phyloP scores from a whole-genome alignment of 35 echinoderm and acorn worm genomes.

The Lytechinus variegatus region DNA sequence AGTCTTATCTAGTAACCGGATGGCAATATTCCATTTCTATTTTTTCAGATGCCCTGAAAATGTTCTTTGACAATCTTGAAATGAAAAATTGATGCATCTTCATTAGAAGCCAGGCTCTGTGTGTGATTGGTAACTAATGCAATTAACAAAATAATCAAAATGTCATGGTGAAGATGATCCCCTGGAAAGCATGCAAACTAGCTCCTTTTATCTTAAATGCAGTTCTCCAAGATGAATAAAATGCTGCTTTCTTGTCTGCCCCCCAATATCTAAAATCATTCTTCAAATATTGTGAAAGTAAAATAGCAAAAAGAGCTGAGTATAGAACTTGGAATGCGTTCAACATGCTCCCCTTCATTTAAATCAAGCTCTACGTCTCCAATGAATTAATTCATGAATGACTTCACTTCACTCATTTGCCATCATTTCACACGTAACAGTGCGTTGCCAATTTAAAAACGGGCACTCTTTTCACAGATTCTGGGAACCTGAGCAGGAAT shows the following conservation, averaged over 20 bases:
- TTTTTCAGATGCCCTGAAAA: neutral
- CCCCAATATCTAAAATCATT: too few species aligned
- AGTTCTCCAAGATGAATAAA: neutral
- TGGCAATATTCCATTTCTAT: neutral
- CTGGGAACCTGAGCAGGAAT: too few species aligned
- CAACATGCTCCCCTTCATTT: too few species aligned
- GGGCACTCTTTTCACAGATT: too few species aligned
- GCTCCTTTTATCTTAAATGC: neutral
- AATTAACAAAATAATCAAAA: neutral
- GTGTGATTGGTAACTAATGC: neutral
- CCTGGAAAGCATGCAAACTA: neutral
- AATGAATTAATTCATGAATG: too few species aligned
- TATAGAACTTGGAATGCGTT: too few species aligned
- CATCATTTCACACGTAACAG: too few species aligned
- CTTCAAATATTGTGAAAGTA: too few species aligned
- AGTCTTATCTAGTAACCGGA: neutral
- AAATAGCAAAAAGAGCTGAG: too few species aligned
- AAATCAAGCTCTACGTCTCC: too few species aligned
- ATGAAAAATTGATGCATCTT: neutral
- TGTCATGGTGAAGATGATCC: neutral
- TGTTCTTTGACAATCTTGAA: neutral
- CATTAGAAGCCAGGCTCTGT: neutral
- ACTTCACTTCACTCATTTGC: too few species aligned
- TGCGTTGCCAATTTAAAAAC: too few species aligned
- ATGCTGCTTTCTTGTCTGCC: neutral